These are phyloP conservation scores for Euspilapteryx auroguttella DNA, from an alignment of 2,888 invertebrate genomes.

Conservation along the genomic window DNA sequence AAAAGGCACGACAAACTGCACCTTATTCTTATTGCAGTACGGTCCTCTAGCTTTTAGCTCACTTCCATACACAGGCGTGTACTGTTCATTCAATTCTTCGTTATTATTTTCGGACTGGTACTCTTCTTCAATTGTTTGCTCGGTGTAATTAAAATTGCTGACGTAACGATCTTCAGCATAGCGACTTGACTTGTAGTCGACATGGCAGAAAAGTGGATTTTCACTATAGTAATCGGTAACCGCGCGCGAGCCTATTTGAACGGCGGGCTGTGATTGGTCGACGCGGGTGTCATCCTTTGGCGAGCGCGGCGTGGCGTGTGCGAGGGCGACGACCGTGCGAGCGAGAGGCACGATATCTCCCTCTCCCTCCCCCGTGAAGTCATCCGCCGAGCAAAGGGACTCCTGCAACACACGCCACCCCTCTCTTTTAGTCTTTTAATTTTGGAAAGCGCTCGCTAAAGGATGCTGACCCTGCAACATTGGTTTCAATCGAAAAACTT, in stretches of 20 bases:
- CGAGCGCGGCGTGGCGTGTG: slow-evolving; percentile 43
- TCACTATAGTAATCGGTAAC: too few relatives aligned
- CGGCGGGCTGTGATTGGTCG: neutral
- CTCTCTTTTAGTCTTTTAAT: slow-evolving; percentile 29
- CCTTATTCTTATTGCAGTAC: slow-evolving; percentile 35
- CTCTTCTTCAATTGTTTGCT: slow-evolving; percentile 36
- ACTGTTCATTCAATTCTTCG: slow-evolving; percentile 18
- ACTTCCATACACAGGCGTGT: slow-evolving; percentile 27
- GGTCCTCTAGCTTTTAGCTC: slow-evolving; percentile 45
- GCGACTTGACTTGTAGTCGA: slow-evolving; percentile 14
- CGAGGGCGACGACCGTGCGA: slow-evolving; percentile 29
- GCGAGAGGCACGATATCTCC: slow-evolving; percentile 26
- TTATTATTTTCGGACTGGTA: slow-evolving; percentile 34
- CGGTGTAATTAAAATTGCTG: slow-evolving; percentile 26
- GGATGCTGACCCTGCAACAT: slow-evolving; percentile 45
- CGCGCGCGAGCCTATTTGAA: too few relatives aligned
- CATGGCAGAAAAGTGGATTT: slow-evolving; percentile 19
- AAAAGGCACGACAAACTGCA: slow-evolving; percentile 46
- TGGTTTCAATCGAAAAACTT: too few relatives aligned
- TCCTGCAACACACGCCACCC: slow-evolving; percentile 70
- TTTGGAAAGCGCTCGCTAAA: slow-evolving; percentile 21
- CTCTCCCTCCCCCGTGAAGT: slow-evolving; percentile 48
- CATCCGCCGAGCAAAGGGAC: slow-evolving; percentile 65
- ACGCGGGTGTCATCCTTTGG: slow-evolving; percentile 41
- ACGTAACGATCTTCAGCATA: slow-evolving; percentile 35